These are phyloP conservation scores for Erinaceus europaeus DNA, from an alignment of 2,113 vertebrate species.

Conservation along the genomic window DNA sequence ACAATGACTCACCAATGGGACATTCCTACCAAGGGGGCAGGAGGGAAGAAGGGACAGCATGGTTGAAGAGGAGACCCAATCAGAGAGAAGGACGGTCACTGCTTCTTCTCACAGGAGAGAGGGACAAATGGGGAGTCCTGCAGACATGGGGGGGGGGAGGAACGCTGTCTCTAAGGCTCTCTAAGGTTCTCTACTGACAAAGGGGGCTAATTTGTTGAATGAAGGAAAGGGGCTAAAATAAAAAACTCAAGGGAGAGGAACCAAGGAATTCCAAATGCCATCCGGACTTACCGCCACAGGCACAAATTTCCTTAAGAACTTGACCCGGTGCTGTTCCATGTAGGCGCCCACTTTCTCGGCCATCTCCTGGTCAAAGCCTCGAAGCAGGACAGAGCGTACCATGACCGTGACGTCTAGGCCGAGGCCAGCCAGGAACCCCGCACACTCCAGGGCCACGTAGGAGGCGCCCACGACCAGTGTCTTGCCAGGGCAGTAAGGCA, in stretches of 20 bases:
- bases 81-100: too few species aligned
- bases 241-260: neutral
- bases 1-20: too few species aligned
- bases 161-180: neutral
- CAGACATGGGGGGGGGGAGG: too few species aligned
- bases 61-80: neutral
- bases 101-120: too few species aligned
- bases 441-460: conserved; percentile 96
- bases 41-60: neutral
- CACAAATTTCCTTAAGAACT: conserved; percentile 90
- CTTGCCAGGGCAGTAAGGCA: conserved; percentile 94
- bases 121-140: too few species aligned
- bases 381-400: conserved; percentile 94
- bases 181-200: neutral
- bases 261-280: neutral
- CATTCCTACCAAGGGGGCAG: neutral
- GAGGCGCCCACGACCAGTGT: conserved; percentile 95
- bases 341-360: conserved; percentile 89
- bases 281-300: conserved; percentile 85
- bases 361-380: conserved; percentile 98
- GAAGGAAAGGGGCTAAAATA: neutral
- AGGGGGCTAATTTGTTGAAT: neutral
- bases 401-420: conserved; percentile 94
- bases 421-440: conserved; percentile 92
- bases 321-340: conserved; percentile 92